phyloP scores from a whole-genome alignment of 2,888 invertebrate species.

The Cistogaster globosa region DNA sequence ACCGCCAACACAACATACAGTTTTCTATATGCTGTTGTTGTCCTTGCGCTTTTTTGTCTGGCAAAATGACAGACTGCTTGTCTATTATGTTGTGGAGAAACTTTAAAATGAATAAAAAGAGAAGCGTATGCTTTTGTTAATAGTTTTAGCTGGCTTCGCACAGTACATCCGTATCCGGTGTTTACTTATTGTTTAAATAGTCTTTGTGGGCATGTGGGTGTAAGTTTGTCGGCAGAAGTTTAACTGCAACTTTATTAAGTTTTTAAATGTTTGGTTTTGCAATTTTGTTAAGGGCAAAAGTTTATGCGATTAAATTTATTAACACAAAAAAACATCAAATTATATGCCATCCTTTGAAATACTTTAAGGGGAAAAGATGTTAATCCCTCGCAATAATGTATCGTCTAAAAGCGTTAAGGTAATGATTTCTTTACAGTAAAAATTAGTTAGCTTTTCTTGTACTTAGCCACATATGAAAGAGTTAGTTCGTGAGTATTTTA shows the following conservation, averaged over 20 bases:
- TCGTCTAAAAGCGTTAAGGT: too few relatives aligned
- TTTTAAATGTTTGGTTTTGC: constrained; percentile 21
- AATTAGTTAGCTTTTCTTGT: too few relatives aligned
- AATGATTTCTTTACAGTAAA: too few relatives aligned
- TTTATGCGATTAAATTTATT: not conserved
- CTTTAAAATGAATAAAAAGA: constrained; percentile 56
- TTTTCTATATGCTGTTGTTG: not conserved
- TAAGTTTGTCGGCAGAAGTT: not conserved
- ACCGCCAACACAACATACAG: constrained; percentile 48
- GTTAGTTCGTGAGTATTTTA: not conserved
- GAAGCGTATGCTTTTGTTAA: constrained; percentile 65
- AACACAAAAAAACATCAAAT: too few relatives aligned
- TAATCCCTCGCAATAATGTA: too few relatives aligned
- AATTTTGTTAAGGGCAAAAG: not conserved
- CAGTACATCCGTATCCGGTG: constrained; percentile 71
- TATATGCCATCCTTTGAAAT: too few relatives aligned
- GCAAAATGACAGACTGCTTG: not conserved
- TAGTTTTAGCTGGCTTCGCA: constrained; percentile 56
- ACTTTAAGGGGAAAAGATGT: too few relatives aligned
- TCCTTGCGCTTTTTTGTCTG: constrained; percentile 24
- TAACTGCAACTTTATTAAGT: constrained; percentile 6
- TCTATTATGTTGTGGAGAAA: constrained; percentile 30
- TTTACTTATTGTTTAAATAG: constrained; percentile 55
- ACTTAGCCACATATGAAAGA: not conserved
- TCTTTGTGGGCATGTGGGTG: not conserved